These are phyloP conservation scores for Chironex yamaguchii DNA, from an alignment of 30 jellyfish, hydroid and myxozoan species.

Conservation along the genomic window DNA sequence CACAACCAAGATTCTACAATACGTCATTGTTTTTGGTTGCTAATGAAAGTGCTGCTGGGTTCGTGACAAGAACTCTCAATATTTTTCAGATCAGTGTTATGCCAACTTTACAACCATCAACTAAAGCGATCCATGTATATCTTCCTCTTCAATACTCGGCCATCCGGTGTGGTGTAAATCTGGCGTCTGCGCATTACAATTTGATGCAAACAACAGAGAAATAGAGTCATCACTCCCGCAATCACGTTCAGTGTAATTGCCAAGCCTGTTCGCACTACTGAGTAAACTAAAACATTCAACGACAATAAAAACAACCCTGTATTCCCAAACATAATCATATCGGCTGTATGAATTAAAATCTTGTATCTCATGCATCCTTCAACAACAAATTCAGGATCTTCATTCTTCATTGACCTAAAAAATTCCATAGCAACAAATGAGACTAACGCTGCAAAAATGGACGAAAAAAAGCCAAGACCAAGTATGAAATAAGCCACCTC, in stretches of 20 bases:
- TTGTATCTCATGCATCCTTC: slow-evolving; percentile 71
- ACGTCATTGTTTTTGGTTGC: no score
- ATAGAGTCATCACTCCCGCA: slow-evolving; percentile 51
- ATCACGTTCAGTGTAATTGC: slow-evolving; percentile 46
- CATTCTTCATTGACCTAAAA: slow-evolving; percentile 68
- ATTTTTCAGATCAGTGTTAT: no score
- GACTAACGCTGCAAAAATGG: slow-evolving; percentile 64
- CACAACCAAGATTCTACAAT: no score
- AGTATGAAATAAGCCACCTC: slow-evolving; percentile 58
- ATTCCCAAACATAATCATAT: slow-evolving; percentile 39
- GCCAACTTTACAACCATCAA: neutral
- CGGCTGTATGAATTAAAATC: slow-evolving; percentile 56
- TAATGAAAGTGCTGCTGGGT: no score
- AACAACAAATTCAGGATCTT: slow-evolving; percentile 60
- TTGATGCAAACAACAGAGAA: slow-evolving; percentile 20
- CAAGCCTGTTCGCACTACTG: slow-evolving; percentile 18
- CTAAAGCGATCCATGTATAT: slow-evolving; percentile 46
- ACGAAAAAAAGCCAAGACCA: slow-evolving; percentile 62
- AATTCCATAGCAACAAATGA: slow-evolving; percentile 53
- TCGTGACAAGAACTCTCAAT: no score
- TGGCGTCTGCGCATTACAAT: slow-evolving; percentile 49
- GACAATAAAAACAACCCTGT: slow-evolving; percentile 55
- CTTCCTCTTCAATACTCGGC: slow-evolving; percentile 47
- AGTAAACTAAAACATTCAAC: slow-evolving; percentile 34
- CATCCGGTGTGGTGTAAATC: slow-evolving; percentile 29